phyloP scores from a whole-genome alignment of 1,140 invertebrate species.

The Magallana gigas region DNA sequence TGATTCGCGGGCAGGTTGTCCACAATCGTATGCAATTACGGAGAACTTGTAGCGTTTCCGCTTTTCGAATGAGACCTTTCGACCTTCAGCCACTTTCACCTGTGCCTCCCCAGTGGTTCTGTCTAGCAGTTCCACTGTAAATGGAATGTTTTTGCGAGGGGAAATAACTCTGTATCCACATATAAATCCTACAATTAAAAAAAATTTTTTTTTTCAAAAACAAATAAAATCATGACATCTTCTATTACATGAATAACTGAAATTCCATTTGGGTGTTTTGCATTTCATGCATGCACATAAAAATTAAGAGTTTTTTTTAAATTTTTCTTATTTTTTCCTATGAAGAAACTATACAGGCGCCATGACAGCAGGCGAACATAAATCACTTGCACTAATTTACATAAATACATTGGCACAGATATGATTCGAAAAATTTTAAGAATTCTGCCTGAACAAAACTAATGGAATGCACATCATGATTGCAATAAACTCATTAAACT shows the following conservation, averaged over 20 bases:
- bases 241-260: too few relatives aligned
- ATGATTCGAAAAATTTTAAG: not conserved
- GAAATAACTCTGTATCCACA: constrained; percentile 93
- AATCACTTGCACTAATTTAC: not conserved
- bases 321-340: too few relatives aligned
- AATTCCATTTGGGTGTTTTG: too few relatives aligned
- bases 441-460: not conserved
- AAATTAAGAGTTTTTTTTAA: too few relatives aligned
- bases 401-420: not conserved
- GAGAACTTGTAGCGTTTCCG: constrained; percentile 96
- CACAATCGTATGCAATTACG: constrained; percentile 94
- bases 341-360: not conserved
- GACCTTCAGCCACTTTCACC: constrained; percentile 83
- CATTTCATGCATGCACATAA: too few relatives aligned
- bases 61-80: constrained; percentile 94
- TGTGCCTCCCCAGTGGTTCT: constrained; percentile 81
- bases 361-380: too few relatives aligned
- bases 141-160: constrained; percentile 84
- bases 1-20: constrained; percentile 86
- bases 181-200: constrained; percentile 84
- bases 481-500: constrained; percentile 2
- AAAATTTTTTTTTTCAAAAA: not conserved
- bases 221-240: too few relatives aligned
- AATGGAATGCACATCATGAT: not conserved
- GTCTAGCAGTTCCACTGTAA: constrained; percentile 85